Conservation (phyloP, 1,140 invertebrate species). For the Argopecten irradians region DNA sequence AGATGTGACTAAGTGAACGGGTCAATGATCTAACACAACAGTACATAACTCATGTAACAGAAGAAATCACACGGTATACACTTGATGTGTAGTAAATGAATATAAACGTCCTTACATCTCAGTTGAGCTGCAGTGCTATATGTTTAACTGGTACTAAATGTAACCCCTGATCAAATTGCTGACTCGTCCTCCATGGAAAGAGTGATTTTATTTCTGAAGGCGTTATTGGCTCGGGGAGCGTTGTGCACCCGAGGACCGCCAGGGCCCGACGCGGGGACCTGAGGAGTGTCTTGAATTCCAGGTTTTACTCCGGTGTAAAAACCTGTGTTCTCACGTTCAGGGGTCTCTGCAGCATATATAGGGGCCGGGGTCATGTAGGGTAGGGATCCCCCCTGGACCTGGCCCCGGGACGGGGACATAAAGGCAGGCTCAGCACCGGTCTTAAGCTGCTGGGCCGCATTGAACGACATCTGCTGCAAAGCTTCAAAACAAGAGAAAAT, state of each 20-base stretch:
- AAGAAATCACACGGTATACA: no score
- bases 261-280: background rate
- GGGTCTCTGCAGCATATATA: conserved; percentile 42
- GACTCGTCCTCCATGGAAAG: conserved; percentile 27
- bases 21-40: no score
- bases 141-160: background rate
- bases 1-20: no score
- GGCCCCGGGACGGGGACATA: conserved; percentile 55
- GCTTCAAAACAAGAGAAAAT: no score
- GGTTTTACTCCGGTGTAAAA: conserved; percentile 43
- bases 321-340: conserved; percentile 45
- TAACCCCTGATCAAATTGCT: background rate
- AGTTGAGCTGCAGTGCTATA: no score
- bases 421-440: conserved; percentile 46
- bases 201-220: conserved; percentile 42
- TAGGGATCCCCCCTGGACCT: background rate
- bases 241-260: conserved; percentile 36
- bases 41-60: no score
- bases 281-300: background rate
- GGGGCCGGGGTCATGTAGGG: conserved; percentile 27
- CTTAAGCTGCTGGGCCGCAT: conserved; percentile 43
- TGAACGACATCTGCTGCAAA: conserved; percentile 48
- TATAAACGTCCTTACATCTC: no score
- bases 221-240: conserved; percentile 33
- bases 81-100: no score